Conservation (phyloP, 2,888 invertebrate species). For the Ceriagrion tenellum region DNA sequence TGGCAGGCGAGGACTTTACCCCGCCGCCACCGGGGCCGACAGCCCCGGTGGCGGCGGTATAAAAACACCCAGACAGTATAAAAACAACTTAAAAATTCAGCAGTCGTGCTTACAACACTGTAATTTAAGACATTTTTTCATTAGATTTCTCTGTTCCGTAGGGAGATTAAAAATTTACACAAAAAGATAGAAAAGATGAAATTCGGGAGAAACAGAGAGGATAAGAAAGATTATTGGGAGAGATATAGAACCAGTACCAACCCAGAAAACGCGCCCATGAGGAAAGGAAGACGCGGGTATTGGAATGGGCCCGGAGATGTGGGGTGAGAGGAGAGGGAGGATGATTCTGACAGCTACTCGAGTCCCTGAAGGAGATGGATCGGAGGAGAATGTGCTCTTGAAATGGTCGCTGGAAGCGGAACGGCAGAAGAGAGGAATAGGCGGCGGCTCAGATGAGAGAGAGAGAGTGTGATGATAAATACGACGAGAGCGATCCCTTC, state of each 20-base stretch:
- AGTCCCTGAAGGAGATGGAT: slow-evolving; percentile 59
- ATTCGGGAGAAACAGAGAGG: not conserved
- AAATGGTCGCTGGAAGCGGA: not conserved
- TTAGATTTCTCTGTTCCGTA: no score
- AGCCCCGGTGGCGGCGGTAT: no score
- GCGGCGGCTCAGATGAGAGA: not conserved
- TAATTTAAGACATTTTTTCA: no score
- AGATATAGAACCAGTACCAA: not conserved
- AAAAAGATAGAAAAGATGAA: not conserved
- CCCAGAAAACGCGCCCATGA: not conserved
- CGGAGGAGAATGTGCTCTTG: not conserved
- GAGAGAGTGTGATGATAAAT: slow-evolving; percentile 47
- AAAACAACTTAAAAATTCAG: no score
- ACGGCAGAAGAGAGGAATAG: not conserved
- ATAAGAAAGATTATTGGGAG: not conserved
- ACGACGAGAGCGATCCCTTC: not conserved
- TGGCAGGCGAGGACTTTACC: no score
- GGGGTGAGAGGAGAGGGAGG: not conserved
- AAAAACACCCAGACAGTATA: no score
- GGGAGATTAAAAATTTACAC: no score
- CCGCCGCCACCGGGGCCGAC: no score
- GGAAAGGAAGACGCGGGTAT: not conserved
- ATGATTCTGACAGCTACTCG: slow-evolving; percentile 5
- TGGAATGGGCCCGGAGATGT: not conserved
- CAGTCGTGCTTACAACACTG: no score